Percentiles rank a stretch among this genome's conserved stretches.
These are phyloP conservation scores for Buteo buteo DNA, from an alignment of 2,113 vertebrate genomes.

Conservation along the genomic window DNA sequence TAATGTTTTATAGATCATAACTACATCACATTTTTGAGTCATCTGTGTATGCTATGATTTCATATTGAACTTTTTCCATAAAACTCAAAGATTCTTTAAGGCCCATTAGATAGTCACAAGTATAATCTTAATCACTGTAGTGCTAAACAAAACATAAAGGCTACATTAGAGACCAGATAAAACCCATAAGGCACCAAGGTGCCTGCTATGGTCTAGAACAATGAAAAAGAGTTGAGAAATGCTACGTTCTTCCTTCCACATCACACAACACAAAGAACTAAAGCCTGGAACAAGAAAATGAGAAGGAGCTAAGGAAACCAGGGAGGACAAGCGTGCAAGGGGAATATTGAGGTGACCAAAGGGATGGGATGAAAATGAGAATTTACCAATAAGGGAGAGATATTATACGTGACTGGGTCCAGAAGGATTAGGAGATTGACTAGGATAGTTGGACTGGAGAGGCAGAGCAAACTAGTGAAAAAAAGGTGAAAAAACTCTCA, in stretches of 20 bases:
- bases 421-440: not conserved
- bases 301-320: not conserved
- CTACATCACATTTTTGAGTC: not conserved
- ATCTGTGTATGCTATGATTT: not conserved
- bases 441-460: not conserved
- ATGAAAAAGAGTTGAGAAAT: not conserved
- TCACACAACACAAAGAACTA: not conserved
- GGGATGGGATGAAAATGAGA: not conserved
- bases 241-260: not conserved
- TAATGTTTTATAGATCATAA: not conserved
- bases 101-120: not conserved
- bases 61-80: not conserved
- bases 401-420: not conserved
- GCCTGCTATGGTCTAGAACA: not conserved
- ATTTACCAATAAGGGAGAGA: not conserved
- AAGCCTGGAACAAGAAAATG: not conserved
- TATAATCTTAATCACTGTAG: not conserved
- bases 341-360: not conserved
- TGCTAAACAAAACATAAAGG: not conserved
- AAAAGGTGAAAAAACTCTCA: not conserved
- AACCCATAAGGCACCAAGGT: not conserved
- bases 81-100: not conserved
- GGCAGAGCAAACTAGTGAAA: not conserved
- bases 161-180: not conserved
- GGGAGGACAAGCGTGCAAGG: rapidly evolving